Percentiles rank a stretch among this genome's conserved stretches.
phyloP scores from a whole-genome alignment of 1,140 invertebrate genomes.

The Panulirus ornatus region DNA sequence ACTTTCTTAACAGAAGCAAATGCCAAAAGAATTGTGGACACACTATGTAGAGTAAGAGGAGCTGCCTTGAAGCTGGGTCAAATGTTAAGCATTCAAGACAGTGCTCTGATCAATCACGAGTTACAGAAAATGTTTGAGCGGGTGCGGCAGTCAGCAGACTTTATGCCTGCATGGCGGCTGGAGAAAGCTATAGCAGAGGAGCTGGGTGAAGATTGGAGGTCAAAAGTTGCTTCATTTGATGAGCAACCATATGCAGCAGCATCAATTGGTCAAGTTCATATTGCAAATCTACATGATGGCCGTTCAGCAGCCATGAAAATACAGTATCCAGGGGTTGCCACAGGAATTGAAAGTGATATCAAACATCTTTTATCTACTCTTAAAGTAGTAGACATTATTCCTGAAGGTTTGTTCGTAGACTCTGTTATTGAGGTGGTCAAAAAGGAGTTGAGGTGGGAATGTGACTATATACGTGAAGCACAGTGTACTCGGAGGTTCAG shows the following conservation, averaged over 20 bases:
- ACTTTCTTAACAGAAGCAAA: slow-evolving; percentile 94
- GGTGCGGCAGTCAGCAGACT: slow-evolving; percentile 98
- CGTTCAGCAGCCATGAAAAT: slow-evolving; percentile 95
- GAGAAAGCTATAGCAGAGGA: slow-evolving; percentile 88
- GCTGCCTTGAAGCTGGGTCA: slow-evolving; percentile 99
- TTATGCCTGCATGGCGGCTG: slow-evolving; percentile 96
- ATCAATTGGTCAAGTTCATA: slow-evolving; percentile 92
- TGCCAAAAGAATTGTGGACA: slow-evolving; percentile 97
- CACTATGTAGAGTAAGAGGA: slow-evolving; percentile 97
- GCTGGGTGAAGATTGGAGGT: slow-evolving; percentile 91
- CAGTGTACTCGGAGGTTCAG: slow-evolving; percentile 91
- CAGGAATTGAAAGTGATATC: slow-evolving; percentile 98
- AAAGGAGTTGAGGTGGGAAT: slow-evolving; percentile 96
- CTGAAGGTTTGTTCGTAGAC: slow-evolving; percentile 95
- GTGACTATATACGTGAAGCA: slow-evolving; percentile 96
- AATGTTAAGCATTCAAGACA: slow-evolving; percentile 98
- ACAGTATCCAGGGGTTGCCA: slow-evolving; percentile 98
- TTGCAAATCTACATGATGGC: slow-evolving; percentile 87
- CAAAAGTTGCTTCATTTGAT: slow-evolving; percentile 89
- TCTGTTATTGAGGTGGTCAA: slow-evolving; percentile 96
- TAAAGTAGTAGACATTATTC: slow-evolving; percentile 91
- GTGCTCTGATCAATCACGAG: slow-evolving; percentile 93
- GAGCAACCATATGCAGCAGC: slow-evolving; percentile 99
- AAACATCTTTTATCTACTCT: slow-evolving; percentile 96
- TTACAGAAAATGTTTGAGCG: slow-evolving; percentile 96